phyloP scores from a whole-genome alignment of 2,888 invertebrate species.

The Microctonus brassicae region DNA sequence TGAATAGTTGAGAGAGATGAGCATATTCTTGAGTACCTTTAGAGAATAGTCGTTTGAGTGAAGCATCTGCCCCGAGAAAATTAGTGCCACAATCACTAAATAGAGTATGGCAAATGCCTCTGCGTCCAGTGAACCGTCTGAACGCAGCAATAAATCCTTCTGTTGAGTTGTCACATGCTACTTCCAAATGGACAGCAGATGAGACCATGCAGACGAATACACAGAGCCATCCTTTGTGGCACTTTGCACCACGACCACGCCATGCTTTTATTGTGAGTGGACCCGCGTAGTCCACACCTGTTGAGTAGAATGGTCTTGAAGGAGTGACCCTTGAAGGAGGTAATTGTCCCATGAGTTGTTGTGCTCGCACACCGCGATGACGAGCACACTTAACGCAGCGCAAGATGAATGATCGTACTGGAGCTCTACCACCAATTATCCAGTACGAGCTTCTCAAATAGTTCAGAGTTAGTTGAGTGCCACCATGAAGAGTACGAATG shows the following conservation, averaged over 20 bases:
- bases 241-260: slow-evolving; percentile 31
- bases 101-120: slow-evolving; percentile 28
- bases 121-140: slow-evolving; percentile 26
- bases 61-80: slow-evolving; percentile 30
- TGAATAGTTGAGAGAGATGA: background rate
- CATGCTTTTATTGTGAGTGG: slow-evolving; percentile 40
- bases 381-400: slow-evolving; percentile 40
- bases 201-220: slow-evolving; percentile 49
- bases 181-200: slow-evolving; percentile 46
- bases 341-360: slow-evolving; percentile 47
- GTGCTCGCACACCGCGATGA: slow-evolving; percentile 15
- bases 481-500: slow-evolving; percentile 34
- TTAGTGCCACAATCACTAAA: slow-evolving; percentile 39
- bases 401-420: slow-evolving; percentile 10
- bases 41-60: background rate
- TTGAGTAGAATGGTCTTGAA: slow-evolving; percentile 36
- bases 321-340: slow-evolving; percentile 39
- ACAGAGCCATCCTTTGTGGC: slow-evolving; percentile 42
- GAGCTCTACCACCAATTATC: slow-evolving; percentile 33
- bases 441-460: slow-evolving; percentile 34
- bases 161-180: slow-evolving; percentile 26
- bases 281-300: slow-evolving; percentile 48
- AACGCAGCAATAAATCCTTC: slow-evolving; percentile 34
- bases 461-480: slow-evolving; percentile 34
- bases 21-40: background rate